Evolutionary conservation across 2,113 vertebrate genomes (phyloP).

Genomic region (Crotophaga sulcirostris): DNA sequence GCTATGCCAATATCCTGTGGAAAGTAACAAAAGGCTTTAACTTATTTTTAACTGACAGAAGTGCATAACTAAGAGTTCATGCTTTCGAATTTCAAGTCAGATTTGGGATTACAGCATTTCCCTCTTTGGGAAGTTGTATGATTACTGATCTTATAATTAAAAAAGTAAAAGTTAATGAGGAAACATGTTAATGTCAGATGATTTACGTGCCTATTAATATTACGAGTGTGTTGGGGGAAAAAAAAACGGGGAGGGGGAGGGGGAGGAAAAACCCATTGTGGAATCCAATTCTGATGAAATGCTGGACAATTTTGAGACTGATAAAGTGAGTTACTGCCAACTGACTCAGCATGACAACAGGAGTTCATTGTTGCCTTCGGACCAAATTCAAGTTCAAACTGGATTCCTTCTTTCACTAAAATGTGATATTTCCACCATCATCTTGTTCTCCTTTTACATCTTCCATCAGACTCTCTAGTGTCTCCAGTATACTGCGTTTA

Average conservation of each 20-base stretch:
- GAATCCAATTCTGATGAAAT: slow-evolving; percentile 55
- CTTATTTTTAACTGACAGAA: slow-evolving; percentile 43
- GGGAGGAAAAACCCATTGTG: slow-evolving; percentile 30
- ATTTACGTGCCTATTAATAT: slow-evolving; percentile 43
- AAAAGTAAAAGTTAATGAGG: slow-evolving; percentile 61
- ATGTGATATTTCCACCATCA: slow-evolving; percentile 34
- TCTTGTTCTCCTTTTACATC: background rate
- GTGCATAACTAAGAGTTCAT: background rate
- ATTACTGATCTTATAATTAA: slow-evolving; percentile 54
- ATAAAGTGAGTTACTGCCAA: slow-evolving; percentile 56
- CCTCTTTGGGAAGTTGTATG: slow-evolving; percentile 43
- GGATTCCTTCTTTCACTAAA: slow-evolving; percentile 33
- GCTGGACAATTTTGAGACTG: slow-evolving; percentile 50
- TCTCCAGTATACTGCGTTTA: slow-evolving; percentile 31
- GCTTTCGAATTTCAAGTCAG: slow-evolving; percentile 36
- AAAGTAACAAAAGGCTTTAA: slow-evolving; percentile 52
- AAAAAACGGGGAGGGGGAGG: background rate
- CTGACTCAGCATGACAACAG: slow-evolving; percentile 66
- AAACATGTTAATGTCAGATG: slow-evolving; percentile 7
- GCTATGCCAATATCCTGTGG: slow-evolving; percentile 49
- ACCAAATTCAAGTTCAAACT: slow-evolving; percentile 40
- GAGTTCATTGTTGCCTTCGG: slow-evolving; percentile 57
- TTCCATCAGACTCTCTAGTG: background rate
- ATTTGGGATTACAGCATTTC: slow-evolving; percentile 28
- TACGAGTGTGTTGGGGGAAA: background rate